Evolutionary conservation across 2,113 vertebrate genomes (phyloP), one percentile per base, ranked within the genome.

Genomic region (Scomber japonicus): DNA sequence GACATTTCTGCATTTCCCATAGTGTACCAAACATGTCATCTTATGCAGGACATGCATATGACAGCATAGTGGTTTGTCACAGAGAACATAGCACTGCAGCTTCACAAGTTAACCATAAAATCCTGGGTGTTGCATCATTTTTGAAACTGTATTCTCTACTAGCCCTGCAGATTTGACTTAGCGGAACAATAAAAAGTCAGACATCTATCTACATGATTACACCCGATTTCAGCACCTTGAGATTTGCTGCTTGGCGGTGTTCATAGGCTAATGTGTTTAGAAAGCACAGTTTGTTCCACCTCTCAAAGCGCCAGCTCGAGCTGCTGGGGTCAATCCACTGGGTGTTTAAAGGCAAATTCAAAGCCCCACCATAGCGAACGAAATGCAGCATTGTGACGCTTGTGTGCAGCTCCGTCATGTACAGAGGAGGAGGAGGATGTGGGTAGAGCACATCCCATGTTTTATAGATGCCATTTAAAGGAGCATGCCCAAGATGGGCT

Each of bases 401-500:
- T 16, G 30, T 77, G 79, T 87, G 88, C 82, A 71, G 78, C 72
- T 81, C 63, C 14, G 65, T 78, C 85, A 76, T 87, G 84, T 87
- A 71, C 71, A 55, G 73, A 57, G n/a, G 40, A 67, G 82, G 61
- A 77, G 71, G 51, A 67, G 49, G 76, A 84, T 54, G 78, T 8
- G 40, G 85, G 57, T 73, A 83, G 64, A 66, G 74, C 35, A 68
- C 65, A 75, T 60, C 49, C 79, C 74, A 91, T 93, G 93, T 94
- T 94, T 94, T 94, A 94, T 94, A 91, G 94, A 92, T 94, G 92
- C 87, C 90, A 93, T 93, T 95, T 94, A 93, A 92, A 90, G 87
- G 86, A 93, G 87, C 89, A 88, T 90, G 89, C 71, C 83, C 73
- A 78, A 89, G 89, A 92, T 86, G 85, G 88, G 88, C 86, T 86